These are phyloP conservation scores for Pissodes strobi DNA, from an alignment of 1,140 invertebrate species.

Conservation along the genomic window DNA sequence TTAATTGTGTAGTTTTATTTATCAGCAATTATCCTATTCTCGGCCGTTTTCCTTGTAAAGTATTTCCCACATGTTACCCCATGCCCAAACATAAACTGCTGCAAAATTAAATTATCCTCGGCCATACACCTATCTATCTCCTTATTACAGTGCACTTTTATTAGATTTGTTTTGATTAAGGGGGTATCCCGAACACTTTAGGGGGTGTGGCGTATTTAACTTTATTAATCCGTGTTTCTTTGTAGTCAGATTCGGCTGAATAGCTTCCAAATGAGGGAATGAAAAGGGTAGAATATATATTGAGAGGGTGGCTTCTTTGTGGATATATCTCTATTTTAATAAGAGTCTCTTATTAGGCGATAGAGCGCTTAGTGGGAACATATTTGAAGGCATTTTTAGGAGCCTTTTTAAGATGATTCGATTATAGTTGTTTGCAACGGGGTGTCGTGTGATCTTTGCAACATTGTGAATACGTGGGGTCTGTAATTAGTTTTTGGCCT, in stretches of 20 bases:
- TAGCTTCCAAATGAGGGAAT: conserved; percentile 22
- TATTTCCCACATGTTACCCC: no score
- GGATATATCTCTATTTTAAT: conserved; percentile 18
- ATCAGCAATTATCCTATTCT: no score
- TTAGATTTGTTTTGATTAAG: conserved; percentile 36
- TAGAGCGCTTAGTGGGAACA: conserved; percentile 23
- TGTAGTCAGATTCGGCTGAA: conserved; percentile 23
- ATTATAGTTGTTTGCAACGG: not conserved
- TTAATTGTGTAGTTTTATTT: no score
- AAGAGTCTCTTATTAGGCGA: conserved; percentile 13
- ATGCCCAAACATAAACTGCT: conserved; percentile 1
- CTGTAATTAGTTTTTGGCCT: not conserved
- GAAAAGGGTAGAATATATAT: conserved; percentile 15
- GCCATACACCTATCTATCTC: conserved; percentile 9
- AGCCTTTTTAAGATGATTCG: not conserved
- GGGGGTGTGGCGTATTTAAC: conserved; percentile 25
- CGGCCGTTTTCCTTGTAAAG: no score
- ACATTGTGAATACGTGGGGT: not conserved
- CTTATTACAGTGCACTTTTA: conserved; percentile 30
- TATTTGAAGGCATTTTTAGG: conserved; percentile 10
- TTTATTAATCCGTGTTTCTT: conserved; percentile 34
- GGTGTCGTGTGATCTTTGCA: not conserved
- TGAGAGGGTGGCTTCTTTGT: conserved; percentile 7
- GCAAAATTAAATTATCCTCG: conserved; percentile 22
- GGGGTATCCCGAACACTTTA: conserved; percentile 22